phyloP scores from a whole-genome alignment of 2,113 vertebrate species.

The Papio anubis region DNA sequence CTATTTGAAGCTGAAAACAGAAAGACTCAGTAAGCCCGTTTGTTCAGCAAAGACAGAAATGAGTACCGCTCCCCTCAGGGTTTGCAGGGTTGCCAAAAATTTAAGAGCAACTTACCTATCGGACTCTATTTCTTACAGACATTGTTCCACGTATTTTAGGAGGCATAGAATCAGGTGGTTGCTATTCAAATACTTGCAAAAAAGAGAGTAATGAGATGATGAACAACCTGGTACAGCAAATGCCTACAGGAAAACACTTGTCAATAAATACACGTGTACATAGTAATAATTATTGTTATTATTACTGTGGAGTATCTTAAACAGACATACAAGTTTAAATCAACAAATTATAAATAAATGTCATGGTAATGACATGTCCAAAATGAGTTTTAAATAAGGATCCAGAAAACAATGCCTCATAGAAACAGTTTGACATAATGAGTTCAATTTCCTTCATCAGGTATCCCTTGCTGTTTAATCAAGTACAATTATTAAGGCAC shows the following conservation, averaged over 20 bases:
- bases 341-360: background rate
- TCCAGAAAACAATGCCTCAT: background rate
- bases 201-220: background rate
- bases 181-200: background rate
- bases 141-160: background rate
- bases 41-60: background rate
- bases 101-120: background rate
- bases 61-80: background rate
- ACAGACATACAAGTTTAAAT: background rate
- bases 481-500: conserved; percentile 33
- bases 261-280: background rate
- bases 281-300: background rate
- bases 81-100: background rate
- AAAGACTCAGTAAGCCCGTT: background rate
- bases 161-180: background rate
- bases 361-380: background rate
- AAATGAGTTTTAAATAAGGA: background rate
- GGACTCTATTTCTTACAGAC: background rate
- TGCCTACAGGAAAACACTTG: background rate
- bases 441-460: background rate
- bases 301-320: background rate
- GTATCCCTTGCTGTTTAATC: background rate
- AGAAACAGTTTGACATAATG: background rate
- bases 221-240: background rate
- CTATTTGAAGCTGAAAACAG: background rate